A percentile compares a stretch with the other conserved stretches of the same genome.
These are phyloP conservation scores for Bradypus variegatus DNA, from an alignment of 2,797 vertebrate species.

Conservation along the genomic window DNA sequence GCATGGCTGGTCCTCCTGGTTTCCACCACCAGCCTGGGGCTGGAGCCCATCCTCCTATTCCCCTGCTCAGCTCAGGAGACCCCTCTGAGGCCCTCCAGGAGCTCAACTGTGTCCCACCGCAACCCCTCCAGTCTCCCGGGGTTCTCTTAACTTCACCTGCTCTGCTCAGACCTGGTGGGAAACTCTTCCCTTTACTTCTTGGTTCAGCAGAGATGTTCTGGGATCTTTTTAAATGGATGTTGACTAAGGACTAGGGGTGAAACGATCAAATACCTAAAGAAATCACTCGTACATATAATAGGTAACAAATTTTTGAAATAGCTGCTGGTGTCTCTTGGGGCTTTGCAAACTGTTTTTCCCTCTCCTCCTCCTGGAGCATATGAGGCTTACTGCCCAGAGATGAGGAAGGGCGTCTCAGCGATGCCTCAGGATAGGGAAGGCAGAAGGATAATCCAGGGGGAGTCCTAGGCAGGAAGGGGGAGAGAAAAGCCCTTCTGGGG, in stretches of 20 bases:
- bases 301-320: not conserved
- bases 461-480: not conserved
- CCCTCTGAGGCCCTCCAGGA: not conserved
- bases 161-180: not conserved
- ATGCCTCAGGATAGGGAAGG: not conserved
- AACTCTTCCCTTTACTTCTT: not conserved
- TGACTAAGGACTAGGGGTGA: not conserved
- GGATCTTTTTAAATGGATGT: not conserved
- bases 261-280: not conserved
- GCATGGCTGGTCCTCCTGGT: not conserved
- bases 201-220: not conserved
- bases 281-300: not conserved
- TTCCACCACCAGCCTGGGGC: not conserved
- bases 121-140: not conserved
- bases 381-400: not conserved
- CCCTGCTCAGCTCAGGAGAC: not conserved
- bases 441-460: not conserved
- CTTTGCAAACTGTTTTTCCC: not conserved
- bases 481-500: not conserved
- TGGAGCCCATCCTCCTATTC: not conserved
- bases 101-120: not conserved
- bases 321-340: not conserved
- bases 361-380: not conserved
- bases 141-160: not conserved
- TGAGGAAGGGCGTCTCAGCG: not conserved